Evolutionary conservation across 2,113 vertebrate species (phyloP).

Genomic region (Aleadryas rufinucha): DNA sequence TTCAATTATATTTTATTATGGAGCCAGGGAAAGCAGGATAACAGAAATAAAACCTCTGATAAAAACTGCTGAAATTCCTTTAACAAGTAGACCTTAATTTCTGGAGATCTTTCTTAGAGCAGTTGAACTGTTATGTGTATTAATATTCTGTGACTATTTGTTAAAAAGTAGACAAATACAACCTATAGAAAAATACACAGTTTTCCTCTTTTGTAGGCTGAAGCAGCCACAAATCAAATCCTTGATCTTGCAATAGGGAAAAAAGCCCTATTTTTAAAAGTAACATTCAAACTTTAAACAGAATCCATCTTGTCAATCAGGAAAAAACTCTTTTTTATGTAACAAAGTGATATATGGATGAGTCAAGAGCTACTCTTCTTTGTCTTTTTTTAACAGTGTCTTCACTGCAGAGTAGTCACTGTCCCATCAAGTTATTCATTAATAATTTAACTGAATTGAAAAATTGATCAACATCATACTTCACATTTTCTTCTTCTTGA

Average conservation of each 20-base stretch:
- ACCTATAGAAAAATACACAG: constrained; percentile 55
- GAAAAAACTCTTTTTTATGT: neutral
- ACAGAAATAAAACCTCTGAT: neutral
- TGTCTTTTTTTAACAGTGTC: neutral
- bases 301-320: neutral
- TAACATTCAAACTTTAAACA: neutral
- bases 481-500: neutral
- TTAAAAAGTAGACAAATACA: neutral
- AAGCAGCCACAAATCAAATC: constrained; percentile 69
- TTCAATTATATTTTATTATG: neutral
- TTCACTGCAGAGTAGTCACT: neutral
- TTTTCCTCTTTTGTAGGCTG: constrained; percentile 59
- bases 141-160: constrained; percentile 54
- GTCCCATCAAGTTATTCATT: neutral
- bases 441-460: neutral
- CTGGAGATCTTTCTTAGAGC: neutral
- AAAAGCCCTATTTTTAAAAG: neutral
- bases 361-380: neutral
- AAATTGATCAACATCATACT: neutral
- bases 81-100: neutral
- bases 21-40: neutral
- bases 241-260: neutral
- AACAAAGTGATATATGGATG: neutral
- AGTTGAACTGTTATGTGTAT: neutral
- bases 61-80: neutral